Evolutionary conservation across 2,888 invertebrate genomes (phyloP).

Genomic region (Ganaspis brasiliensis): DNA sequence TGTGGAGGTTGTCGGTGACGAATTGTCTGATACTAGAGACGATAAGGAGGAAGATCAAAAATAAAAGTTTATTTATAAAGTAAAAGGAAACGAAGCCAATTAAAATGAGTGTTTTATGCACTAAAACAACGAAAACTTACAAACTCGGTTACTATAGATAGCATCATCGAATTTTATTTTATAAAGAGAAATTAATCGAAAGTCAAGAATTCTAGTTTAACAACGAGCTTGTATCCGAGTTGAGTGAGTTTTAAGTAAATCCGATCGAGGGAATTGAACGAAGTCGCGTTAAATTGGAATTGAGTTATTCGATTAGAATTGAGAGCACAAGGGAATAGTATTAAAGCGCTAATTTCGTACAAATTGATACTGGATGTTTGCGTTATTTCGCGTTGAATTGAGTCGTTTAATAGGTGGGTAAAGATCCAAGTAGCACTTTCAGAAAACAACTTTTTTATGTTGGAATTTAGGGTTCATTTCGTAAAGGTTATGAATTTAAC

Average conservation of each 20-base stretch:
- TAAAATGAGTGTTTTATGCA: conserved; percentile 48
- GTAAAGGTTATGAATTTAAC: too few relatives aligned
- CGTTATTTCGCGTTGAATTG: conserved; percentile 5
- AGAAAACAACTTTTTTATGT: too few relatives aligned
- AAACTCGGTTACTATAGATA: conserved; percentile 31
- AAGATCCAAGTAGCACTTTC: too few relatives aligned
- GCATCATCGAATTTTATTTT: conserved; percentile 36
- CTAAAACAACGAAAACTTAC: conserved; percentile 38
- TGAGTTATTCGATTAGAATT: conserved; percentile 52
- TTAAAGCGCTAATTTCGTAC: conserved; percentile 25
- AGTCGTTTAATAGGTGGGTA: too few relatives aligned
- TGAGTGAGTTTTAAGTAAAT: conserved; percentile 28
- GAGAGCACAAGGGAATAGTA: conserved; percentile 34
- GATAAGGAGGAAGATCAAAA: conserved; percentile 51
- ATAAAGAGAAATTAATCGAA: conserved; percentile 10
- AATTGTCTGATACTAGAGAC: conserved; percentile 64
- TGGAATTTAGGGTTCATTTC: too few relatives aligned
- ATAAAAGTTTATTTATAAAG: conserved; percentile 48
- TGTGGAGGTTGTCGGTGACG: conserved; percentile 84
- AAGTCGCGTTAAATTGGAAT: conserved; percentile 15
- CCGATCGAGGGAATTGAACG: conserved; percentile 45
- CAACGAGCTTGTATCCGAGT: conserved; percentile 37
- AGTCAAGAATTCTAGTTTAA: conserved; percentile 18
- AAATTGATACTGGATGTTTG: conserved; percentile 17
- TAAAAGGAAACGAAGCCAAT: conserved; percentile 48